phyloP scores from a whole-genome alignment of 2,797 vertebrate genomes.

The Buceros bicornis region DNA sequence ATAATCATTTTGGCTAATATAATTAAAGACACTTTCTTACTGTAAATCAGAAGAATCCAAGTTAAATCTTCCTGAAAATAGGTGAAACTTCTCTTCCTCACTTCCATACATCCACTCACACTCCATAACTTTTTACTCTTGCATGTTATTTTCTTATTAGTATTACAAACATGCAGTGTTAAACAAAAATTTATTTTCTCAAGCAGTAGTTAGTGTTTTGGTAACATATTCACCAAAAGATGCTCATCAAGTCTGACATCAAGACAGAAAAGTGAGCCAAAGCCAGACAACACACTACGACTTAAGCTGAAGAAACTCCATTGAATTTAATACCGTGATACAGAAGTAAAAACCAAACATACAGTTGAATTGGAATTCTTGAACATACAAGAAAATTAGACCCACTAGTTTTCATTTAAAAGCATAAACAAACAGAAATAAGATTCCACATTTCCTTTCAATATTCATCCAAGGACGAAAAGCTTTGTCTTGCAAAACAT shows the following conservation, averaged over 20 bases:
- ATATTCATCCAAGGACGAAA: neutral
- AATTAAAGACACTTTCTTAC: neutral
- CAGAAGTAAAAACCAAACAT: neutral
- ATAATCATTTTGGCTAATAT: neutral
- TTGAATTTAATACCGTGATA: neutral
- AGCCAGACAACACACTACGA: neutral
- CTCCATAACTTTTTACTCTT: neutral
- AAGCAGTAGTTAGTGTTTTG: neutral
- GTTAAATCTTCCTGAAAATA: neutral
- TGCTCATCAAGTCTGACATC: neutral
- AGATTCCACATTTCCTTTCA: neutral
- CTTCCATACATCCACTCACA: neutral
- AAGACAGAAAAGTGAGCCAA: neutral
- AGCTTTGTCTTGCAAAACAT: conserved; percentile 9
- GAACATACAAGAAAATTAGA: neutral
- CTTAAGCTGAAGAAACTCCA: neutral
- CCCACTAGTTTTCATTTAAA: neutral
- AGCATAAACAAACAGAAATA: neutral
- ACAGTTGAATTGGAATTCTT: too few species aligned
- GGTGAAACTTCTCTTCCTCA: neutral
- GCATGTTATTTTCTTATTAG: neutral
- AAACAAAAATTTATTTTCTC: neutral
- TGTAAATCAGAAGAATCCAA: neutral
- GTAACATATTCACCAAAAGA: neutral
- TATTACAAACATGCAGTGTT: neutral